A percentile compares a stretch with the other conserved stretches of the same genome.
These are phyloP conservation scores for Erinaceus europaeus DNA, from an alignment of 2,113 vertebrate species.

Conservation along the genomic window DNA sequence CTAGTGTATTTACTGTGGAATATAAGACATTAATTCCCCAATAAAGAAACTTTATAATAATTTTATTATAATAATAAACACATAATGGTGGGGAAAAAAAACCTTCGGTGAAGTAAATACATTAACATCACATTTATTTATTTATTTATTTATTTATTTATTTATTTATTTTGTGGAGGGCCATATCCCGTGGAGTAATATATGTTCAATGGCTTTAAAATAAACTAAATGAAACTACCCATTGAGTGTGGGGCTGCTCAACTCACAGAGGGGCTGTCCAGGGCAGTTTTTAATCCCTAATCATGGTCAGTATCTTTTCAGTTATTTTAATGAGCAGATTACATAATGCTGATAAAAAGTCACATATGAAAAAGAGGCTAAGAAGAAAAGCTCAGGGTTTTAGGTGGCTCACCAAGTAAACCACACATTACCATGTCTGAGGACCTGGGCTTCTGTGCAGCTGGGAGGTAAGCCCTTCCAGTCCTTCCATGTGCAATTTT, in stretches of 20 bases:
- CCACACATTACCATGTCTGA: too few relatives aligned
- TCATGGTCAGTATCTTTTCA: neutral
- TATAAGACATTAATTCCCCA: too few relatives aligned
- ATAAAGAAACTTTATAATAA: too few relatives aligned
- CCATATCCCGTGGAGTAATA: neutral
- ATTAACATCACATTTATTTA: neutral
- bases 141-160: neutral
- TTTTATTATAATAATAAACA: too few relatives aligned
- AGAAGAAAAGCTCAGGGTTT: neutral
- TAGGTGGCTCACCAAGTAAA: too few relatives aligned
- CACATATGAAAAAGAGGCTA: neutral
- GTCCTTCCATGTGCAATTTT: too few relatives aligned
- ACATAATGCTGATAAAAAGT: slow-evolving; percentile 8
- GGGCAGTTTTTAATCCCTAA: neutral
- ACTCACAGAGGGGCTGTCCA: neutral
- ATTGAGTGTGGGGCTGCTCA: neutral
- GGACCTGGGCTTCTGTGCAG: too few relatives aligned
- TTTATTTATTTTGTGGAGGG: neutral
- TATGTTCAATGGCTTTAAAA: neutral
- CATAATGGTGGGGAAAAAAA: too few relatives aligned
- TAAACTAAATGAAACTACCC: neutral
- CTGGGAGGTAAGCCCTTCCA: too few relatives aligned
- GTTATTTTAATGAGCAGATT: neutral
- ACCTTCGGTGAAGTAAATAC: neutral
- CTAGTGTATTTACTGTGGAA: too few relatives aligned